Conservation (phyloP, 2,888 invertebrate genomes). For the Pseudeuparius sepicola region DNA sequence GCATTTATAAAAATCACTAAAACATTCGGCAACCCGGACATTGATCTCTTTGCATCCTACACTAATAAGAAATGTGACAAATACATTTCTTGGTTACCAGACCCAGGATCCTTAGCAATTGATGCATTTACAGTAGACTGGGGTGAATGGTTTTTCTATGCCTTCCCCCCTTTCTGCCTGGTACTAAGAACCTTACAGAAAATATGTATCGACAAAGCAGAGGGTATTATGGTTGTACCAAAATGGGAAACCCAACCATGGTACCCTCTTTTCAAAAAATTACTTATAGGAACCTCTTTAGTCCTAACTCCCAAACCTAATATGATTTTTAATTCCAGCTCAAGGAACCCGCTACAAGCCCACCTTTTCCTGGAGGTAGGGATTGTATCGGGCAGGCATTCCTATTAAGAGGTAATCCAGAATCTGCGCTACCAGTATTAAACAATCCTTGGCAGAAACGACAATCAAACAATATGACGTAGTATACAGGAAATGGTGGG, state of each 20-base stretch:
- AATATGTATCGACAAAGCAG: slow-evolving; percentile 5
- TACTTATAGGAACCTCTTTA: slow-evolving; percentile 2
- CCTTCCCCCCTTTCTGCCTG: slow-evolving; percentile 10
- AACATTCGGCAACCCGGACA: slow-evolving; percentile 11
- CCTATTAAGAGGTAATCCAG: slow-evolving; percentile 6
- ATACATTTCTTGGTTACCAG: too few species aligned
- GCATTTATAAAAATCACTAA: slow-evolving; percentile 2
- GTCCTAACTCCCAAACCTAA: slow-evolving; percentile 6
- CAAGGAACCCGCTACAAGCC: slow-evolving; percentile 9
- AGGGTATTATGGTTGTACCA: slow-evolving; percentile 18
- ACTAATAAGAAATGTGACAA: too few species aligned
- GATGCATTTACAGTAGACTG: slow-evolving; percentile 12
- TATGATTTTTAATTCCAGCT: slow-evolving; percentile 14
- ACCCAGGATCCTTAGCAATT: too few species aligned
- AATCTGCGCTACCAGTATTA: slow-evolving; percentile 4
- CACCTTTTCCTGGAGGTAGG: slow-evolving; percentile 15
- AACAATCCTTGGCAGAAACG: slow-evolving; percentile 4
- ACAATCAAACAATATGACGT: slow-evolving; percentile 7
- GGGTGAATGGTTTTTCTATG: slow-evolving; percentile 8
- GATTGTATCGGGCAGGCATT: slow-evolving; percentile 8
- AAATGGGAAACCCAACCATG: slow-evolving; percentile 19
- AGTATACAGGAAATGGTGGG: slow-evolving; percentile 8
- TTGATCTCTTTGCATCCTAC: too few species aligned
- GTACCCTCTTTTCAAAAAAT: slow-evolving; percentile 16
- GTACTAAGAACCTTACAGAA: too few species aligned